Percentiles rank a stretch among this genome's conserved stretches.
These are phyloP conservation scores for Lathamus discolor DNA, from an alignment of 2,113 vertebrate genomes.

Conservation along the genomic window DNA sequence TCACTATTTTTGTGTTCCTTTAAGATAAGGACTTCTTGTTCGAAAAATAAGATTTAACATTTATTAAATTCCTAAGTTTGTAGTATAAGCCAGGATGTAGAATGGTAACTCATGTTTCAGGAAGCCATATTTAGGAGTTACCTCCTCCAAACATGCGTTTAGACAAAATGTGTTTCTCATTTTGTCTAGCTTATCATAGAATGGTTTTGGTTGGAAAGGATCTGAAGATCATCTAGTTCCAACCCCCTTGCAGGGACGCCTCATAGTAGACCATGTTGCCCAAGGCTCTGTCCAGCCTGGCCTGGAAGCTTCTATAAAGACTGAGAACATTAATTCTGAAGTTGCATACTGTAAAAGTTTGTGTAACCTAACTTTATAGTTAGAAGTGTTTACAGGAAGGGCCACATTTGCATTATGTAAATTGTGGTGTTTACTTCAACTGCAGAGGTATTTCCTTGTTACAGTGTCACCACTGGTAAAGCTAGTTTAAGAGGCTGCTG, in stretches of 20 bases:
- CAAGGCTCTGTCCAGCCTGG: neutral
- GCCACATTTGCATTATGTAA: slow-evolving; percentile 43
- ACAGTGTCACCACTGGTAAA: neutral
- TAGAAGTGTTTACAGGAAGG: slow-evolving; percentile 42
- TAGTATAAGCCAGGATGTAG: neutral
- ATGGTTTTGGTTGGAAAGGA: neutral
- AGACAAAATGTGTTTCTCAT: neutral
- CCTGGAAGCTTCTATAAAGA: neutral
- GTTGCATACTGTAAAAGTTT: neutral
- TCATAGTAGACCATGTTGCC: neutral
- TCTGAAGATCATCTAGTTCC: neutral
- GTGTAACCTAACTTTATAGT: slow-evolving; percentile 20
- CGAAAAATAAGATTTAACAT: neutral
- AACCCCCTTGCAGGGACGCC: neutral
- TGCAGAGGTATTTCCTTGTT: neutral
- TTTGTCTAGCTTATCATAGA: neutral
- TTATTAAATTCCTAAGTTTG: neutral
- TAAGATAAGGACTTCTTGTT: neutral
- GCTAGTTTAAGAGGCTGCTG: neutral
- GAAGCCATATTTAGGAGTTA: neutral
- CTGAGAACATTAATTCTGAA: slow-evolving; percentile 1
- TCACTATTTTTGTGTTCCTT: neutral
- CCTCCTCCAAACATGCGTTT: neutral
- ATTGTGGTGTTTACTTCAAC: slow-evolving; percentile 4
- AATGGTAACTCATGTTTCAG: neutral